Conservation (phyloP, 2,797 vertebrate genomes). For the Etheostoma nigrum region DNA sequence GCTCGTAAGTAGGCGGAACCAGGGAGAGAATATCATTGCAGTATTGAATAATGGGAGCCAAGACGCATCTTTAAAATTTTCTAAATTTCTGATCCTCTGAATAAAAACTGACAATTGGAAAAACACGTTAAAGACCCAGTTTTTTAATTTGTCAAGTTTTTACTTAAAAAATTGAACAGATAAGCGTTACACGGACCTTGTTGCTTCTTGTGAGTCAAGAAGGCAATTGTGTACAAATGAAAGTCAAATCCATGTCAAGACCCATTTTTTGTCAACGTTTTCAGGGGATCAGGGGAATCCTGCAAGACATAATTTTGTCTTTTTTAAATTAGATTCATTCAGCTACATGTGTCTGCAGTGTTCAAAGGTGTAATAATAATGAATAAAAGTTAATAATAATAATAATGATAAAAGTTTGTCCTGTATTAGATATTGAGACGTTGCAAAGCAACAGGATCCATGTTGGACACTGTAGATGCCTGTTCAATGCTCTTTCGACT, state of each 20-base stretch:
- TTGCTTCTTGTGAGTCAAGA: constrained; percentile 32
- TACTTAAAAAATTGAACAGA: too few relatives aligned
- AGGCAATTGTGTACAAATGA: constrained; percentile 50
- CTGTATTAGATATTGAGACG: constrained; percentile 84
- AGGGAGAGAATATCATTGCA: too few relatives aligned
- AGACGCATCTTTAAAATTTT: too few relatives aligned
- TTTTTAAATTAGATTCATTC: neutral
- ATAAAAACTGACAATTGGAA: too few relatives aligned
- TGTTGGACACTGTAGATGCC: constrained; percentile 91
- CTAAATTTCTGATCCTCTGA: too few relatives aligned
- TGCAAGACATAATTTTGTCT: constrained; percentile 4
- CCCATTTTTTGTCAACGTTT: constrained; percentile 48
- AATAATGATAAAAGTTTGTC: constrained; percentile 4
- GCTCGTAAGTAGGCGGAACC: too few relatives aligned
- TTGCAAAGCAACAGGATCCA: constrained; percentile 80
- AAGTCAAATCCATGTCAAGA: constrained; percentile 43
- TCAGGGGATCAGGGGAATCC: constrained; percentile 4
- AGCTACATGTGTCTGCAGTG: neutral
- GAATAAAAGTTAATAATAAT: too few relatives aligned
- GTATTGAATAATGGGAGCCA: too few relatives aligned
- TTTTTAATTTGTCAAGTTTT: too few relatives aligned
- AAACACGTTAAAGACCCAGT: too few relatives aligned
- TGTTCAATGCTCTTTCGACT: constrained; percentile 92
- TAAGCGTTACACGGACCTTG: too few relatives aligned
- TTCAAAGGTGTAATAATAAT: neutral